Evolutionary conservation across 2,797 vertebrate genomes (phyloP).

Genomic region (Holocentrus rufus): DNA sequence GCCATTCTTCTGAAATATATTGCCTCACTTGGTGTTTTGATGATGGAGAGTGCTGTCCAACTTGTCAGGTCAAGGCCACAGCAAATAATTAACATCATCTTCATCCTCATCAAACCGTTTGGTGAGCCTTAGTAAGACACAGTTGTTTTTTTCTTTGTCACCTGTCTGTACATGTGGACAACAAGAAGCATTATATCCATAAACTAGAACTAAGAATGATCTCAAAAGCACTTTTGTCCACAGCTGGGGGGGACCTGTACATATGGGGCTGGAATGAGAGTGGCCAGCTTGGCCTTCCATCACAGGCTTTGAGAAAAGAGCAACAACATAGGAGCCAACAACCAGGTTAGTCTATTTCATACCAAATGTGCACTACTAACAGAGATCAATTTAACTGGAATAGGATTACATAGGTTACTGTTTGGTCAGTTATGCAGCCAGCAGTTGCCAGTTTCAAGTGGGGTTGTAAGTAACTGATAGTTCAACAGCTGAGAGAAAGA

Average conservation of each 20-base stretch:
- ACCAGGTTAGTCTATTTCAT: conserved; percentile 44
- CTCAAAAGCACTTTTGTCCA: conserved; percentile 3
- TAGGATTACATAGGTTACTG: not conserved
- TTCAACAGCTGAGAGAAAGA: not conserved
- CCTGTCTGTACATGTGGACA: not conserved
- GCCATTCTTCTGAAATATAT: too few relatives aligned
- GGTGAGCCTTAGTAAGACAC: too few relatives aligned
- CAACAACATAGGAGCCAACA: conserved; percentile 34
- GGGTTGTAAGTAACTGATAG: not conserved
- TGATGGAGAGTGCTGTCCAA: too few relatives aligned
- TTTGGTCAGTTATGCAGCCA: not conserved
- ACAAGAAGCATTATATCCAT: not conserved
- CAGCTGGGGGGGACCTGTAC: conserved; percentile 91
- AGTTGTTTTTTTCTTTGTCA: too few relatives aligned
- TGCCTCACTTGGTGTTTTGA: too few relatives aligned
- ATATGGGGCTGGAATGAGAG: conserved; percentile 97
- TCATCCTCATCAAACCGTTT: too few relatives aligned
- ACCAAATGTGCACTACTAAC: not conserved
- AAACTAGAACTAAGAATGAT: not conserved
- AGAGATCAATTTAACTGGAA: not conserved
- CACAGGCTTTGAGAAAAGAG: conserved; percentile 63
- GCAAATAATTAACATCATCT: too few relatives aligned
- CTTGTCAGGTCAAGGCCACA: too few relatives aligned
- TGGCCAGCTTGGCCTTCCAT: conserved; percentile 92
- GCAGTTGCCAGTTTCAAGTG: not conserved